Percentiles rank a stretch among this genome's conserved stretches.
Conservation (phyloP, 2,888 invertebrate genomes). For the Arenicola marina region DNA sequence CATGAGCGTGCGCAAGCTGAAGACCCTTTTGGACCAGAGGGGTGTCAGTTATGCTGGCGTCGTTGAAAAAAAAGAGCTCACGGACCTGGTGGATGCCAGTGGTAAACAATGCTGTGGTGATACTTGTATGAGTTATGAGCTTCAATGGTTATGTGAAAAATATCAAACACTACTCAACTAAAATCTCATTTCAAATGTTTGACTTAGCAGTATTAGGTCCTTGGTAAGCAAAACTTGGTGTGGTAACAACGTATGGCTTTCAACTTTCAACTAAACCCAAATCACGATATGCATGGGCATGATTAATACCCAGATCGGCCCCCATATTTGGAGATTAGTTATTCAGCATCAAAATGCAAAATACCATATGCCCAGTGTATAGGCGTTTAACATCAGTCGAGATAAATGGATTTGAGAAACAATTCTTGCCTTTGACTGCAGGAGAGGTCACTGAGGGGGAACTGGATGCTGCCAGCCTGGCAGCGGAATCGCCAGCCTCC, state of each 20-base stretch:
- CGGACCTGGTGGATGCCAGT: constrained; percentile 57
- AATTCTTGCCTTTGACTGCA: constrained; percentile 24
- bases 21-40: constrained; percentile 59
- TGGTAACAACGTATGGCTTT: too few species aligned
- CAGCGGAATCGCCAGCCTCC: constrained; percentile 31
- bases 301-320: too few species aligned
- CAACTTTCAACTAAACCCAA: too few species aligned
- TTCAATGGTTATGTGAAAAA: not conserved
- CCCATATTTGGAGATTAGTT: too few species aligned
- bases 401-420: too few species aligned
- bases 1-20: constrained; percentile 59
- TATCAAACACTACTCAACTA: not conserved
- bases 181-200: not conserved
- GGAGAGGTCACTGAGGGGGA: constrained; percentile 57
- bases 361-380: too few species aligned
- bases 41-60: constrained; percentile 61
- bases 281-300: too few species aligned
- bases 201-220: too few species aligned
- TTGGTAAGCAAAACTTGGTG: too few species aligned
- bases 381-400: too few species aligned
- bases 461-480: constrained; percentile 38
- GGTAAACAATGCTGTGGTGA: constrained; percentile 41
- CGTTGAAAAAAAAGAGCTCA: constrained; percentile 60
- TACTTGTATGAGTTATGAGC: not conserved
- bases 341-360: too few species aligned